Percentiles rank a stretch among this genome's conserved stretches.
Evolutionary conservation across 2,797 vertebrate genomes (phyloP).

Genomic region (Moxostoma hubbsi): DNA sequence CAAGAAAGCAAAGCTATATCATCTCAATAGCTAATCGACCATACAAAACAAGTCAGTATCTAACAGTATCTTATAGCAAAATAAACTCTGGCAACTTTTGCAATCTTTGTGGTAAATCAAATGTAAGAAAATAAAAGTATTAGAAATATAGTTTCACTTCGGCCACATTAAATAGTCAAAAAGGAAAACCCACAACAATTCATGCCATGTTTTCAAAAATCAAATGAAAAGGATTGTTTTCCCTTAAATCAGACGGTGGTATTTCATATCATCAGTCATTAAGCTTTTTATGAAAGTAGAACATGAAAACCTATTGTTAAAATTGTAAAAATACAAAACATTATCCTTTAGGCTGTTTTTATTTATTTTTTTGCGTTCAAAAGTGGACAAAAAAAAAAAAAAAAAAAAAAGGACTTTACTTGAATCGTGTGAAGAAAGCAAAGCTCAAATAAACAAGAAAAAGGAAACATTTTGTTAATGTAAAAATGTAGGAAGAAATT

Average conservation of each 20-base stretch:
- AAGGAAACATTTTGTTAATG: not conserved
- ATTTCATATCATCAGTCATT: not conserved
- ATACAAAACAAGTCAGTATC: constrained; percentile 12
- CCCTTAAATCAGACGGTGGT: not conserved
- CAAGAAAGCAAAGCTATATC: constrained; percentile 17
- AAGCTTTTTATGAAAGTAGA: not conserved
- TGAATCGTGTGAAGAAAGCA: not conserved
- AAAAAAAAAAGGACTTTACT: not conserved
- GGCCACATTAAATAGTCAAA: not conserved
- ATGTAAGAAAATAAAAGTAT: not conserved
- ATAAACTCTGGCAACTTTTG: constrained; percentile 12
- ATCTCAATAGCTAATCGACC: constrained; percentile 7
- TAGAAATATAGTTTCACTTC: not conserved
- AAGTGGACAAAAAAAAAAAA: not conserved
- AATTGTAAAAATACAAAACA: not conserved
- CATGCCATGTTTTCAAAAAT: not conserved
- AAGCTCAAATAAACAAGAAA: not conserved
- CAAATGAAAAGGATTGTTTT: not conserved
- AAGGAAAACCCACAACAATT: constrained; percentile 26
- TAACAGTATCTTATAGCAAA: constrained; percentile 28
- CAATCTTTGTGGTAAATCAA: not conserved
- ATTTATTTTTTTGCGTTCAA: too few relatives aligned
- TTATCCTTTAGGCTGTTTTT: not conserved
- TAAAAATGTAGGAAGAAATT: not conserved
- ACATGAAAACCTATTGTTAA: not conserved